These are phyloP conservation scores for Maccullochella peelii DNA, from an alignment of 2,113 vertebrate genomes.

Conservation along the genomic window DNA sequence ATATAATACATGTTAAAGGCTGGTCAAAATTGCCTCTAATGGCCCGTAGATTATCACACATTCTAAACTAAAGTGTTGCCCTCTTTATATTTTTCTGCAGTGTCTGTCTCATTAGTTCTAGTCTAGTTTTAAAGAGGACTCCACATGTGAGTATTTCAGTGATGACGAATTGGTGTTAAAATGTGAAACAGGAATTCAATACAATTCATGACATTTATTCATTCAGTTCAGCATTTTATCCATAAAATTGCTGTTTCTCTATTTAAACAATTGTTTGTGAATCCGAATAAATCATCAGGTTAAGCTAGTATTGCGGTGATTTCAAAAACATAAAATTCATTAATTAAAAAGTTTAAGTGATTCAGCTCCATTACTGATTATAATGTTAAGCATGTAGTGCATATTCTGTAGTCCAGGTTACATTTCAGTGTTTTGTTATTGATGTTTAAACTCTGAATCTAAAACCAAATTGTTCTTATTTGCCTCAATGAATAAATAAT, in stretches of 20 bases:
- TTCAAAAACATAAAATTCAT: neutral
- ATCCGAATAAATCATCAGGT: neutral
- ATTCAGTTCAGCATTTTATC: neutral
- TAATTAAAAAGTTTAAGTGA: neutral
- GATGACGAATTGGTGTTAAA: neutral
- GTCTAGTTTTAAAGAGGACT: conserved; percentile 6
- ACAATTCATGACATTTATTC: neutral
- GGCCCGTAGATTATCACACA: conserved; percentile 18
- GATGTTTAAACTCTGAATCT: conserved; percentile 2
- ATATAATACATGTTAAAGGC: conserved; percentile 29
- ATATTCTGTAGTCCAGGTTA: neutral
- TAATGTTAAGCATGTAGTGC: neutral
- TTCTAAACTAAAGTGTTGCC: conserved; percentile 11
- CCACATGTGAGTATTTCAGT: neutral
- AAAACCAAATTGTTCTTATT: conserved; percentile 17
- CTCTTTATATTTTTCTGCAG: conserved; percentile 23
- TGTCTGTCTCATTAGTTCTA: conserved; percentile 30
- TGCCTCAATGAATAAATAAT: conserved; percentile 39
- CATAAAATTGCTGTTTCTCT: neutral
- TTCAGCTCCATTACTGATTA: neutral
- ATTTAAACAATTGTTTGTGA: neutral
- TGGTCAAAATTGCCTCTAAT: conserved; percentile 43
- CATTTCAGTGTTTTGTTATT: neutral
- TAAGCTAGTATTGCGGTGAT: neutral
- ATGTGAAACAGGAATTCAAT: neutral